Evolutionary conservation across 2,888 invertebrate genomes (phyloP).

Genomic region (Euplexia lucipara): DNA sequence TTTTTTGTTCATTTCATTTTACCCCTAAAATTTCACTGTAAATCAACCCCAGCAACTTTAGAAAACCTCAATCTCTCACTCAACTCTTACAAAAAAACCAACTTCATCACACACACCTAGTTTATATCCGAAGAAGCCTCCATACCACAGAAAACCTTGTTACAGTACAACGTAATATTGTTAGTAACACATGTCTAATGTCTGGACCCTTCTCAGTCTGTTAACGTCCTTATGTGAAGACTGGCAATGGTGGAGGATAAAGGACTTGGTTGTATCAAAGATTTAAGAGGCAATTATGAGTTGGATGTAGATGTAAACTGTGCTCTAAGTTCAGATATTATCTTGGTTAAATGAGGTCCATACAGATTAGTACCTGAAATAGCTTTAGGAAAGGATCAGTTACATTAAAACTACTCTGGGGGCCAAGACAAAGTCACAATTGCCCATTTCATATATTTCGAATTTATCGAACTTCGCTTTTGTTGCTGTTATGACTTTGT

Average conservation of each 20-base stretch:
- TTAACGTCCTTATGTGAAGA: slow-evolving; percentile 47
- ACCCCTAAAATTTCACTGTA: no score
- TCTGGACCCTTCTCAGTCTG: slow-evolving; percentile 59
- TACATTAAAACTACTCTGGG: no score
- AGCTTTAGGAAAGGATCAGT: no score
- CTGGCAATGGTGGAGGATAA: slow-evolving; percentile 17
- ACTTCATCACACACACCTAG: background rate
- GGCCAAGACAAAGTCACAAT: no score
- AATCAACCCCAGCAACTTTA: no score
- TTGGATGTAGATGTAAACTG: background rate
- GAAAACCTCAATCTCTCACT: no score
- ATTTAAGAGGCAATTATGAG: slow-evolving; percentile 41
- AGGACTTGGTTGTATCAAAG: slow-evolving; percentile 38
- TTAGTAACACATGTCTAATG: slow-evolving; percentile 55
- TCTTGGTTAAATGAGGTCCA: background rate
- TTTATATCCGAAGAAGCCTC: background rate
- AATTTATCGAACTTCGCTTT: no score
- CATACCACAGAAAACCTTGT: slow-evolving; percentile 43
- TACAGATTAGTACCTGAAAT: no score
- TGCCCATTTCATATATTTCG: no score
- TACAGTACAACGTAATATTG: slow-evolving; percentile 47
- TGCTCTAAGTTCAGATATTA: background rate
- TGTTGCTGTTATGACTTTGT: no score
- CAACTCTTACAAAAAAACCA: no score
- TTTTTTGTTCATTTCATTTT: no score